Evolutionary conservation across 92 coral and sea anemone genomes (phyloP).

Genomic region (Meandrina meandrites): DNA sequence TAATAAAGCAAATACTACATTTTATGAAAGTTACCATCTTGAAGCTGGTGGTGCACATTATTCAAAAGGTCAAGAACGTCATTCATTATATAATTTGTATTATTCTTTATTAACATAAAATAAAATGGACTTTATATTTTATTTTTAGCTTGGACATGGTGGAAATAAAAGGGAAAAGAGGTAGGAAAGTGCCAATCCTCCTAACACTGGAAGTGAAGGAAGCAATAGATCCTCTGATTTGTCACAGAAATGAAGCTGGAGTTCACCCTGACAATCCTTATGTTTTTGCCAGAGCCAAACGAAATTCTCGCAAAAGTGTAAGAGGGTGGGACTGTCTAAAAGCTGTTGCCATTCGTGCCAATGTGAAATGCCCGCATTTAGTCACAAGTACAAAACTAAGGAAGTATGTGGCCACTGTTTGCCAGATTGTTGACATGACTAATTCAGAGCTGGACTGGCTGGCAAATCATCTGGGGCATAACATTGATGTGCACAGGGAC

Average conservation of each 20-base stretch:
- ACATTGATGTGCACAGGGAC: constrained; percentile 43
- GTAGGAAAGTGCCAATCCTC: constrained; percentile 54
- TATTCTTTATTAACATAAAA: too few relatives aligned
- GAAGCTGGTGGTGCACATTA: too few relatives aligned
- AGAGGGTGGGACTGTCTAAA: constrained; percentile 39
- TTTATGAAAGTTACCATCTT: too few relatives aligned
- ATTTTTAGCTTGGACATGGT: constrained; percentile 56
- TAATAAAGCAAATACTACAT: too few relatives aligned
- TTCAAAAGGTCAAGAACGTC: too few relatives aligned
- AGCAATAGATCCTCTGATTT: constrained; percentile 27
- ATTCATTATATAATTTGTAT: too few relatives aligned
- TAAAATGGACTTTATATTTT: too few relatives aligned
- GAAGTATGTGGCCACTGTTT: constrained; percentile 30
- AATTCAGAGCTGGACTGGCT: constrained; percentile 40
- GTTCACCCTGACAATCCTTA: constrained; percentile 38
- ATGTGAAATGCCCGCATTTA: background rate
- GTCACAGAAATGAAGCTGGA: constrained; percentile 36
- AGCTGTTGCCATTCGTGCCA: background rate
- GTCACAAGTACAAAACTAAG: constrained; percentile 21
- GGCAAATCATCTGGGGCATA: constrained; percentile 44
- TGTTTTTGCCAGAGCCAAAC: constrained; percentile 42
- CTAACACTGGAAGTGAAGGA: constrained; percentile 36
- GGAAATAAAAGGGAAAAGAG: constrained; percentile 56
- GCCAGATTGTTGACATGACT: constrained; percentile 31
- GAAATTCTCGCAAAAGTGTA: constrained; percentile 14